Evolutionary conservation across 1,140 invertebrate species (phyloP).

Genomic region (Drosophila trapezifrons): DNA sequence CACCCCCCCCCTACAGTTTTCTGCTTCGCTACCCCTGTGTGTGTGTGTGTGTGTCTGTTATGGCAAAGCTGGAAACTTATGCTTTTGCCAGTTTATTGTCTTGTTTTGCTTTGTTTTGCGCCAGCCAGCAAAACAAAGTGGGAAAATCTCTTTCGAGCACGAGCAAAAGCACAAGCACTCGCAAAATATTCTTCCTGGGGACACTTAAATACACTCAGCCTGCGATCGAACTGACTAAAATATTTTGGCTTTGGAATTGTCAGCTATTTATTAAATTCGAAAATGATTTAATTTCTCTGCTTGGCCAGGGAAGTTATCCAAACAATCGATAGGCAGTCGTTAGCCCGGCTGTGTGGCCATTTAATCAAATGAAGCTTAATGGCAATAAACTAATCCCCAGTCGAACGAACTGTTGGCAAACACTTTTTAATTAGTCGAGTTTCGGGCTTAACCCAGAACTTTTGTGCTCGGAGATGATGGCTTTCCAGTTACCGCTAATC

Average conservation of each 20-base stretch:
- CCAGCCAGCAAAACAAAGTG: constrained; percentile 38
- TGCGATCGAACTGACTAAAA: neutral
- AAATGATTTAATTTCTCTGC: neutral
- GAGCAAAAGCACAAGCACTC: neutral
- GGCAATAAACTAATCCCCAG: neutral
- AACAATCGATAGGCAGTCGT: neutral
- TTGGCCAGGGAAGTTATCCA: too few relatives aligned
- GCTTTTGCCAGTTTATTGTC: constrained; percentile 75
- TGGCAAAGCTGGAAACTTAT: constrained; percentile 63
- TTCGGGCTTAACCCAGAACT: neutral
- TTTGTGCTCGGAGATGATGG: neutral
- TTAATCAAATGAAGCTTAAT: too few relatives aligned
- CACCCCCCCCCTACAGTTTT: constrained; percentile 19
- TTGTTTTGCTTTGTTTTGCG: constrained; percentile 61
- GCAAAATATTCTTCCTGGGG: constrained; percentile 4
- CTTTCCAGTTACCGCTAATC: constrained; percentile 10
- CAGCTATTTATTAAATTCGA: neutral
- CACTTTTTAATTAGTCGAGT: neutral
- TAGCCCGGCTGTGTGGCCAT: too few relatives aligned
- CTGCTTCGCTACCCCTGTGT: constrained; percentile 6
- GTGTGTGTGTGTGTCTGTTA: constrained; percentile 9
- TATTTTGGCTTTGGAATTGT: too few relatives aligned
- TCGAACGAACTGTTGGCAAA: constrained; percentile 5
- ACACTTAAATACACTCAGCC: constrained; percentile 20
- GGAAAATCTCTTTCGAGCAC: constrained; percentile 21